A percentile compares a stretch with the other conserved stretches of the same genome.
These are phyloP conservation scores for Aphaenogaster ashmeadi DNA, from an alignment of 1,140 invertebrate genomes.

Conservation along the genomic window DNA sequence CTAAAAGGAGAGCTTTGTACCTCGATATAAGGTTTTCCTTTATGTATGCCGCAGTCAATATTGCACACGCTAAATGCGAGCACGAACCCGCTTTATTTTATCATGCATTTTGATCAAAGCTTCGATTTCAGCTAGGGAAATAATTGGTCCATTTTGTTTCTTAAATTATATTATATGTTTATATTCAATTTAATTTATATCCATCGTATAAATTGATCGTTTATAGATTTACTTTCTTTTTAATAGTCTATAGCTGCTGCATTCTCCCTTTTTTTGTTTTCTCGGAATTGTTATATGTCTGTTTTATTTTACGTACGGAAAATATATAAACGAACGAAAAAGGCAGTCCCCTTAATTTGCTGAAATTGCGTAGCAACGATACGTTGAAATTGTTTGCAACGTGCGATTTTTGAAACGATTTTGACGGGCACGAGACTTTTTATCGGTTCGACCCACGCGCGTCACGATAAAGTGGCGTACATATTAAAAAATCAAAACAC, in stretches of 20 bases:
- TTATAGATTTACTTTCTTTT: conserved; percentile 8
- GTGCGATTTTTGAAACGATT: conserved; percentile 45
- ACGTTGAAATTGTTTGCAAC: neutral
- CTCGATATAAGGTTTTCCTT: conserved; percentile 49
- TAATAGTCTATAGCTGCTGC: no score
- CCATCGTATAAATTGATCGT: conserved; percentile 15
- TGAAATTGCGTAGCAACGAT: neutral
- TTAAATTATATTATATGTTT: neutral
- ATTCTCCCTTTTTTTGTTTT: neutral
- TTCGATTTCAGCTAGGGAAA: neutral
- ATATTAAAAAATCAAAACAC: conserved; percentile 65
- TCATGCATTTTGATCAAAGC: conserved; percentile 12
- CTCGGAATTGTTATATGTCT: neutral
- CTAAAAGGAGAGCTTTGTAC: conserved; percentile 57
- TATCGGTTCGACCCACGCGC: conserved; percentile 51
- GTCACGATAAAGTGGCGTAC: conserved; percentile 57
- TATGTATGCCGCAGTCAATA: conserved; percentile 55
- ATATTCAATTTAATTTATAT: no score
- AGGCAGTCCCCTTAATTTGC: neutral
- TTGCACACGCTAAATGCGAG: conserved; percentile 46
- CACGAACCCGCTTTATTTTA: conserved; percentile 17
- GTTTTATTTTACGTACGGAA: neutral
- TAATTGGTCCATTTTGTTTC: conserved; percentile 6
- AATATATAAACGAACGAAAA: neutral
- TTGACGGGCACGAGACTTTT: conserved; percentile 51